Evolutionary conservation across 92 coral and sea anemone genomes (phyloP), one percentile per base, ranked within the genome.

Genomic region (Ricordea florida): DNA sequence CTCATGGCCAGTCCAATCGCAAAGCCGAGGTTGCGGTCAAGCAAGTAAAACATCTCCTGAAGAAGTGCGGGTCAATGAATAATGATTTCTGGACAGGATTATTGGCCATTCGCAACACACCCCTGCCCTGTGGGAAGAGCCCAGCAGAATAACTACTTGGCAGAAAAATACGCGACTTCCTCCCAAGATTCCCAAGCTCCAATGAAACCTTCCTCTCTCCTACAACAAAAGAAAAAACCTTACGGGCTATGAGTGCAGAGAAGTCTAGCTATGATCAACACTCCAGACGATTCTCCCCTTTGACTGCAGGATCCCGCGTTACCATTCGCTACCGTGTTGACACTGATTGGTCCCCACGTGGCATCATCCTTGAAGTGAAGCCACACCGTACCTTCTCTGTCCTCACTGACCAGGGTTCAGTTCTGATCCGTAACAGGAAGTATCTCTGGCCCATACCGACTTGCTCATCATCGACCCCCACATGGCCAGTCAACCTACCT

Each of bases 11-110:
- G 32, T 49, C 63, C 7, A 50, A 47, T 18, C 28, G 60, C 6
- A 18, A 49, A 20, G 76, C 76, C 14, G 43, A 47, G 57, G 76
- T 46, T 2, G 48, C 45, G 7, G 67, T 60, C n/a, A 72, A 72
- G 69, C 56, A 72, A 28, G 42, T 58, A 5, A 57, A 72, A 59
- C 40, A 57, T 26, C 48, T 72, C 6, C 30, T 57, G 9, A 72
- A 72, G 31, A 52, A 72, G 25, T 72, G 79, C 42, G 79, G 68
- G 24, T 72, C 68, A 10, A 55, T 72, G 67, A 72, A 72, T 41
- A 38, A 55, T n/a, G 20, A 57, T 30, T 56, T 55, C 44, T 34
- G 78, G 67, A 53, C 31, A 52, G 43, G 69, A 11, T 16, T 31
- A 15, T 32, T 62, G 69, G 69, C 71, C 16, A 63, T 63, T 5